Evolutionary conservation across 2,113 vertebrate species (phyloP).

Genomic region (Sander lucioperca): DNA sequence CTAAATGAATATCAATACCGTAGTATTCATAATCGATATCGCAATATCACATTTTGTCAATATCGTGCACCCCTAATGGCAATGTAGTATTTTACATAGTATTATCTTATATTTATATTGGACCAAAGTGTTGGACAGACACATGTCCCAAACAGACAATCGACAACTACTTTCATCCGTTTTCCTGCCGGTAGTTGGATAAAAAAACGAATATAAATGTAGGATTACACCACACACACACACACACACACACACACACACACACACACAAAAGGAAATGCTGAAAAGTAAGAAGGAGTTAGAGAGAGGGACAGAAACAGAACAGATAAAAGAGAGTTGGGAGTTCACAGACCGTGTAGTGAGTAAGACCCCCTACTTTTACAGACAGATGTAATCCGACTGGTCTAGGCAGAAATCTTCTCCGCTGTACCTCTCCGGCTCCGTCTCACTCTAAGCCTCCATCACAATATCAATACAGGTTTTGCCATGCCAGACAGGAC

Average conservation of each 20-base stretch:
- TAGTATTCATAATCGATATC: too few relatives aligned
- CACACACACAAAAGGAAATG: conserved; percentile 1
- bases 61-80: too few relatives aligned
- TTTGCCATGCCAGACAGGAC: conserved; percentile 20
- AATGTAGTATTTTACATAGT: background rate
- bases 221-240: conserved; percentile 13
- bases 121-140: background rate
- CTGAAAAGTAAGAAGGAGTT: conserved; percentile 16
- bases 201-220: conserved; percentile 16
- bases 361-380: conserved; percentile 49
- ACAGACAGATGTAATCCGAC: conserved; percentile 61
- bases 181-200: background rate
- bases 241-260: too few relatives aligned
- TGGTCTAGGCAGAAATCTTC: conserved; percentile 42
- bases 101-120: background rate
- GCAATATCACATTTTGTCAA: too few relatives aligned
- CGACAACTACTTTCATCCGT: background rate
- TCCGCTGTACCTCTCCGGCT: conserved; percentile 33
- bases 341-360: conserved; percentile 61
- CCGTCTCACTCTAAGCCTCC: conserved; percentile 17
- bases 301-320: conserved; percentile 32
- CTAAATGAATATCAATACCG: too few relatives aligned
- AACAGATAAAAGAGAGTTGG: conserved; percentile 57
- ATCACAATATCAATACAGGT: conserved; percentile 52
- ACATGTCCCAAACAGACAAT: background rate